Evolutionary conservation across 2,888 invertebrate genomes (phyloP), one percentile per base, ranked within the genome.

Genomic region (Dryococelus australis): DNA sequence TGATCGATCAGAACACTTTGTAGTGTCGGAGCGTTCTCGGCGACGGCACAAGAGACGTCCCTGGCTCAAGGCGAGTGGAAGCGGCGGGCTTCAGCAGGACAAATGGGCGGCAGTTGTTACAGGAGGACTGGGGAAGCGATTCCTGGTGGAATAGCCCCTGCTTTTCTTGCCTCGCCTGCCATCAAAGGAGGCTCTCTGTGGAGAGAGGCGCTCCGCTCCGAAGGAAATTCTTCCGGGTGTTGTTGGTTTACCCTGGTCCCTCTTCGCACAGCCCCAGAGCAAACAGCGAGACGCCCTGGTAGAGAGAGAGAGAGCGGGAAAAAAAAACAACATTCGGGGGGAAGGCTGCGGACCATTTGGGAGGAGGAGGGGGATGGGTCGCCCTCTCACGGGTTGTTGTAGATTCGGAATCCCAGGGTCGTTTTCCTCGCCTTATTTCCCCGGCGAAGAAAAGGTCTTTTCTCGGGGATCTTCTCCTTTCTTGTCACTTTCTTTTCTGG

Each of bases 361-460:
- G 65, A 24, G 65, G n/a, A 4, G n/a, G n/a, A 24, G n/a, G n/a
- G n/a, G n/a, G 8, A 24, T 12, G 8, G 13, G 8, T 65, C 16
- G 6, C 65, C 65, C 24, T 65, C 65, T 20, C 65, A 6, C 65
- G 65, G 65, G 20, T 65, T 65, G 65, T 65, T 65, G 65, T 65
- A 65, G 65, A 65, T 65, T 65, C 65, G 20, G 65, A 65, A 65
- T 65, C 65, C 65, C 65, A 65, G 65, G 65, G 65, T 65, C 65
- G 24, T 65, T 65, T 65, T 65, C 65, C 65, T 65, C 65, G 65
- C 65, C 65, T 65, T 65, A 65, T 65, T 65, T 65, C 65, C 65
- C 65, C 65, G 65, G 24, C 65, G 65, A 65, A 65, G 65, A 65
- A 65, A 65, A 65, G 65, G 65, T 65, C n/a, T 65, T 65, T n/a